These are phyloP conservation scores for Orthosia incerta DNA, from an alignment of 2,888 invertebrate genomes.

Conservation along the genomic window DNA sequence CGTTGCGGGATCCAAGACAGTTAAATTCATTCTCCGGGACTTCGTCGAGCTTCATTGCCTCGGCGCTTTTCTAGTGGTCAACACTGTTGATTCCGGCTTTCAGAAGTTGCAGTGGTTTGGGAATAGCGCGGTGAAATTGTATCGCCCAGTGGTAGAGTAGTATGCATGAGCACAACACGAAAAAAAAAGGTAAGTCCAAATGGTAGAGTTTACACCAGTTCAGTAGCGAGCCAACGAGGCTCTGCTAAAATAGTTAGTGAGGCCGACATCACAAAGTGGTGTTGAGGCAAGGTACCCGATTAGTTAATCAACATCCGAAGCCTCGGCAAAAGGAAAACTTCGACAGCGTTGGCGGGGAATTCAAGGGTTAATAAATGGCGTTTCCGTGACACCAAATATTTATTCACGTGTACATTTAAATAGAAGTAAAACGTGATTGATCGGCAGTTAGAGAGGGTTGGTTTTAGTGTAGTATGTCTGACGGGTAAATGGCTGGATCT, in stretches of 20 bases:
- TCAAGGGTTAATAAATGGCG: constrained; percentile 46
- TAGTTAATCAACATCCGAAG: constrained; percentile 50
- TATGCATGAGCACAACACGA: too few species aligned
- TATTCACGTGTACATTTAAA: constrained; percentile 56
- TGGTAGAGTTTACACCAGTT: constrained; percentile 33
- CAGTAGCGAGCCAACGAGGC: constrained; percentile 12
- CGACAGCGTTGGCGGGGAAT: constrained; percentile 20
- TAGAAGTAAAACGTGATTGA: constrained; percentile 55
- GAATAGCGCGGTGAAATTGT: too few species aligned
- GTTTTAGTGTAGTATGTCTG: constrained; percentile 41
- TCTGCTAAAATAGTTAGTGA: constrained; percentile 51
- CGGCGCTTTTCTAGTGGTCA: too few species aligned
- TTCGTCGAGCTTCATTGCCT: too few species aligned
- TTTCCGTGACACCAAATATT: constrained; percentile 52
- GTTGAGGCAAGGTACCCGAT: constrained; percentile 42
- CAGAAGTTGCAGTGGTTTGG: too few species aligned
- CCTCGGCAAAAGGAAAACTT: constrained; percentile 51
- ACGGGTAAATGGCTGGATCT: constrained; percentile 47
- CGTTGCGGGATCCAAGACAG: too few species aligned
- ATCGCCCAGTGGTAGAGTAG: too few species aligned
- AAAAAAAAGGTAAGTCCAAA: neutral
- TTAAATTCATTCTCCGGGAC: too few species aligned
- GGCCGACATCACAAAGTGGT: constrained; percentile 46
- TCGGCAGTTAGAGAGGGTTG: constrained; percentile 49
- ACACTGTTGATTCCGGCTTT: too few species aligned